Evolutionary conservation across 92 coral and sea anemone genomes (phyloP).

Genomic region (Phenganax stokvisi): DNA sequence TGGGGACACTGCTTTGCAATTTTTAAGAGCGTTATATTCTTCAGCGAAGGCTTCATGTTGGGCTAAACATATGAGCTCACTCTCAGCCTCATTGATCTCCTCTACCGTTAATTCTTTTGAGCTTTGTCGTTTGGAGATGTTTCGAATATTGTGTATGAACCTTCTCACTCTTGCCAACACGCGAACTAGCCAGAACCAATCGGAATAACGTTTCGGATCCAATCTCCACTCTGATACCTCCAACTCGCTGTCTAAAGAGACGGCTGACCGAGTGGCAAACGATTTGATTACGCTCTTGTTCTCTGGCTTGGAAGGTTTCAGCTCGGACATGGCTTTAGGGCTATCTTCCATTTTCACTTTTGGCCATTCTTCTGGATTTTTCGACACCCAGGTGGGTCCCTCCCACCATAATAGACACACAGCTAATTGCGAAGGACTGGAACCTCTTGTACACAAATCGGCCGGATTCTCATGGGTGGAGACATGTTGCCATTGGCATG

Average conservation of each 20-base stretch:
- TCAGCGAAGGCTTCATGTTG: background rate
- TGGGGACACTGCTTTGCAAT: background rate
- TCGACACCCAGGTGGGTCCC: constrained; percentile 40
- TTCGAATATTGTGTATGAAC: background rate
- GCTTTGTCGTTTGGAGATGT: background rate
- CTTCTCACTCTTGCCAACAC: background rate
- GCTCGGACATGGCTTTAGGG: background rate
- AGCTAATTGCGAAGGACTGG: constrained; percentile 21
- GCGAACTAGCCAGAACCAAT: background rate
- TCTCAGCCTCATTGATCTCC: background rate
- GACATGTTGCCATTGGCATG: constrained; percentile 57
- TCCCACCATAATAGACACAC: constrained; percentile 44
- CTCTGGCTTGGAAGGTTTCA: background rate
- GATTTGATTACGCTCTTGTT: background rate
- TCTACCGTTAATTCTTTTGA: too few relatives aligned
- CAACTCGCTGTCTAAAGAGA: background rate
- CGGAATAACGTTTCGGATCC: background rate
- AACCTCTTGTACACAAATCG: constrained; percentile 45
- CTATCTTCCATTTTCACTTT: background rate
- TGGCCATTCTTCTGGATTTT: constrained; percentile 34
- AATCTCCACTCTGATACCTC: background rate
- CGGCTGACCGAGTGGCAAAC: background rate
- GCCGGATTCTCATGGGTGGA: constrained; percentile 50
- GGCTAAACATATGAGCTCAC: background rate
- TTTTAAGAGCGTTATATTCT: too few relatives aligned